Evolutionary conservation across 2,888 invertebrate species (phyloP).

Genomic region (Nomada goodeniana): DNA sequence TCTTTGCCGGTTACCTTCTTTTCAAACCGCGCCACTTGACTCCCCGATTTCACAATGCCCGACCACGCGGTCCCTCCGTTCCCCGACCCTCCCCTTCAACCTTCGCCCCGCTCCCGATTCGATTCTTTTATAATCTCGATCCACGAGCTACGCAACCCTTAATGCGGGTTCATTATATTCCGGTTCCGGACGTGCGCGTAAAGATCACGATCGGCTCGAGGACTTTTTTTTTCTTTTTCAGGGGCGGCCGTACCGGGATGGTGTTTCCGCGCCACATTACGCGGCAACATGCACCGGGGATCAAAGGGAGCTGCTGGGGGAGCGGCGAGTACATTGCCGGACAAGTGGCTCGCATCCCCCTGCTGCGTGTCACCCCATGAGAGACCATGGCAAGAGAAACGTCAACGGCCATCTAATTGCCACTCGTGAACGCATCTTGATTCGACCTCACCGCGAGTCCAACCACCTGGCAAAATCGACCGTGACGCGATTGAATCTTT

Average conservation of each 20-base stretch:
- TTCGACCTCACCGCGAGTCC: slow-evolving; percentile 58
- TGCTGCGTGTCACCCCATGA: slow-evolving; percentile 43
- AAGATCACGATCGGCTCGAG: slow-evolving; percentile 75
- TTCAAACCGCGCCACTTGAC: slow-evolving; percentile 68
- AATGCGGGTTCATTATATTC: slow-evolving; percentile 82
- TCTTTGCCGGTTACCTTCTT: slow-evolving; percentile 61
- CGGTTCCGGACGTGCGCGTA: slow-evolving; percentile 71
- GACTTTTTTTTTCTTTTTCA: slow-evolving; percentile 29
- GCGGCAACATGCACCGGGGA: slow-evolving; percentile 62
- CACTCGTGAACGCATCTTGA: slow-evolving; percentile 73
- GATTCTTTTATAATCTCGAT: slow-evolving; percentile 63
- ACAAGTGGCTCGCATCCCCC: slow-evolving; percentile 69
- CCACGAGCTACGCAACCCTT: slow-evolving; percentile 72
- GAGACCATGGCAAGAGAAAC: slow-evolving; percentile 63
- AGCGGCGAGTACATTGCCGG: slow-evolving; percentile 52
- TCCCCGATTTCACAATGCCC: slow-evolving; percentile 60
- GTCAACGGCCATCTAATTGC: slow-evolving; percentile 80
- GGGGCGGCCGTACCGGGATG: slow-evolving; percentile 56
- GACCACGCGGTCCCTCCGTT: slow-evolving; percentile 39
- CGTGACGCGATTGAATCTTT: not conserved
- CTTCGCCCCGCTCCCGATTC: slow-evolving; percentile 33
- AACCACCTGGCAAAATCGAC: slow-evolving; percentile 67
- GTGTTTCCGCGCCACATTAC: slow-evolving; percentile 53
- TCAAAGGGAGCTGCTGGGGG: slow-evolving; percentile 63
- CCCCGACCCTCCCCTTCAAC: slow-evolving; percentile 14